Percentiles rank a stretch among this genome's conserved stretches.
These are phyloP conservation scores for Equus przewalskii DNA, from an alignment of 2,113 vertebrate genomes.

Conservation along the genomic window DNA sequence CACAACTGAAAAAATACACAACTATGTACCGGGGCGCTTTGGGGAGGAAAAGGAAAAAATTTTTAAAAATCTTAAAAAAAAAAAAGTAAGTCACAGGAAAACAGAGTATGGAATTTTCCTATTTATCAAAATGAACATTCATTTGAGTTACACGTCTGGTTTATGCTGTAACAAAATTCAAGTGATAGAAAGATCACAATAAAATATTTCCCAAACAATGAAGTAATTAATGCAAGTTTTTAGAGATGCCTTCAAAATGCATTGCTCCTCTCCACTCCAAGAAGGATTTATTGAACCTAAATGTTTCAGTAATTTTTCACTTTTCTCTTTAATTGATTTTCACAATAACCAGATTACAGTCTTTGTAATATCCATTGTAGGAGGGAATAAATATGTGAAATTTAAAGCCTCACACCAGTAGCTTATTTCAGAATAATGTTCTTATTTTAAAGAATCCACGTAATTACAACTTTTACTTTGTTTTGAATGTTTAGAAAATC, in stretches of 20 bases:
- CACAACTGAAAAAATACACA: too few relatives aligned
- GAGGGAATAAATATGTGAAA: not conserved
- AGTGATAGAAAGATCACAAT: not conserved
- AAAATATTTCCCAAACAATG: constrained; percentile 37
- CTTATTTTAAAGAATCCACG: not conserved
- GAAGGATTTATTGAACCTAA: constrained; percentile 21
- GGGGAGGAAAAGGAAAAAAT: too few relatives aligned
- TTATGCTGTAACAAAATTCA: not conserved
- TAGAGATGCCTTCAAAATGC: not conserved
- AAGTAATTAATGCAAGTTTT: not conserved
- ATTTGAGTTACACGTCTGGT: not conserved
- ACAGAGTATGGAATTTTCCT: not conserved
- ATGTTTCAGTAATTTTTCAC: not conserved
- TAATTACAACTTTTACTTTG: not conserved
- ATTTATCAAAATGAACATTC: not conserved
- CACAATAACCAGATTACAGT: not conserved
- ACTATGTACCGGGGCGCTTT: too few relatives aligned
- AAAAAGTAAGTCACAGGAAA: not conserved
- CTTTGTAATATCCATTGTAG: not conserved
- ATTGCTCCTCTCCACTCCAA: not conserved
- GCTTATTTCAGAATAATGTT: not conserved
- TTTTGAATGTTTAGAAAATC: not conserved
- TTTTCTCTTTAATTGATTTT: not conserved
- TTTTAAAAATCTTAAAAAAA: too few relatives aligned
- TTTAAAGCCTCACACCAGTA: not conserved